A percentile compares a stretch with the other conserved stretches of the same genome.
phyloP scores from a whole-genome alignment of 2,888 invertebrate genomes.

The Apeira syringaria region DNA sequence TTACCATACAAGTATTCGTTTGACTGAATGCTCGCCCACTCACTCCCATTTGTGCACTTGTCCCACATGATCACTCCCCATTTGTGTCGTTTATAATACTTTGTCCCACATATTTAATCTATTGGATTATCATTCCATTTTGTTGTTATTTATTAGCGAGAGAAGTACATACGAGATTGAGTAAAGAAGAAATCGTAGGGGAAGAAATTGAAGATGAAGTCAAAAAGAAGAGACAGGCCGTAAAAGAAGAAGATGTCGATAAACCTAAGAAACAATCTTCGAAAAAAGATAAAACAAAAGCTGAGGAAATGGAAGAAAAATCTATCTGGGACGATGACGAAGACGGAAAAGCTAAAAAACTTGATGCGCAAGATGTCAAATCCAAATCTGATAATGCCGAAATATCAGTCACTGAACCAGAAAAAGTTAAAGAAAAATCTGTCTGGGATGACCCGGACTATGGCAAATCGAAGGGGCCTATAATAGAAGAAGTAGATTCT shows the following conservation, averaged over 20 bases:
- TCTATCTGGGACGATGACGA: conserved; percentile 60
- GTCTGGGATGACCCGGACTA: conserved; percentile 53
- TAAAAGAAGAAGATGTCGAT: conserved; percentile 51
- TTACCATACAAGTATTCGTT: conserved; percentile 63
- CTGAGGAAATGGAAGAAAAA: conserved; percentile 51
- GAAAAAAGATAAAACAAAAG: conserved; percentile 50
- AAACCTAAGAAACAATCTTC: conserved; percentile 41
- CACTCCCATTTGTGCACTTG: conserved; percentile 16
- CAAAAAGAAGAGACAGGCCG: conserved; percentile 45
- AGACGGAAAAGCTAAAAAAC: conserved; percentile 48
- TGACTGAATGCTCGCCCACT: conserved; percentile 64
- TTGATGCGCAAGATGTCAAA: conserved; percentile 44
- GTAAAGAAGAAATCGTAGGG: conserved; percentile 74
- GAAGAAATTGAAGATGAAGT: conserved; percentile 71
- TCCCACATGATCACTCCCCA: conserved; percentile 33
- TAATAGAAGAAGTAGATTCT: conserved; percentile 41
- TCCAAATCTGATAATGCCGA: conserved; percentile 37
- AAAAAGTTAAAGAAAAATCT: conserved; percentile 52
- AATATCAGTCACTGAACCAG: conserved; percentile 49
- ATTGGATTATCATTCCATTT: conserved; percentile 28
- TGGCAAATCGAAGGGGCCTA: conserved; percentile 43
- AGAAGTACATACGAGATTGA: conserved; percentile 78
- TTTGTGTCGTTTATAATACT: conserved; percentile 62
- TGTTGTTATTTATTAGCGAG: conserved; percentile 67
- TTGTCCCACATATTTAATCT: conserved; percentile 41